Conservation (phyloP, 2,888 invertebrate species). For the Caenorhabditis sp. region DNA sequence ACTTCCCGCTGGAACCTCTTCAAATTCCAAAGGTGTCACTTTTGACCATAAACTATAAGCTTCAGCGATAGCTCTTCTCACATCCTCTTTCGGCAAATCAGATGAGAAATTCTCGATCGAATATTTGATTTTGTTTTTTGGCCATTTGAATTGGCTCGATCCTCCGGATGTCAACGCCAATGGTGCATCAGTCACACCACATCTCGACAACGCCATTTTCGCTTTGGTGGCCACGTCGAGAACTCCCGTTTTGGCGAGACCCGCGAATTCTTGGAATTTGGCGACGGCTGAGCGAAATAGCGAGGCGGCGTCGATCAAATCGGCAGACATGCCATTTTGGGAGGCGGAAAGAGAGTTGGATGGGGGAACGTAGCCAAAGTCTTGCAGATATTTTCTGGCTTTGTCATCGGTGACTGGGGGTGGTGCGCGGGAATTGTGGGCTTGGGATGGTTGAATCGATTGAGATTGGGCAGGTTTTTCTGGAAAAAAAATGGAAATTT, state of each 20-base stretch:
- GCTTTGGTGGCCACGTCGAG: slow-evolving; percentile 62
- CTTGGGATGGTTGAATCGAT: background rate
- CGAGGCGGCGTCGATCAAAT: slow-evolving; percentile 45
- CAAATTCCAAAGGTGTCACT: slow-evolving; percentile 60
- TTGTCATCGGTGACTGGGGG: slow-evolving; percentile 59
- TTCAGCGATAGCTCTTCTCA: slow-evolving; percentile 62
- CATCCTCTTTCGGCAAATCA: slow-evolving; percentile 61
- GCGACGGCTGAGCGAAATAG: slow-evolving; percentile 1
- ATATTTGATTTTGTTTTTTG: slow-evolving; percentile 64
- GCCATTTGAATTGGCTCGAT: slow-evolving; percentile 60
- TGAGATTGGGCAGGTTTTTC: background rate
- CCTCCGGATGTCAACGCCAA: slow-evolving; percentile 41
- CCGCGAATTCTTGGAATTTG: slow-evolving; percentile 66
- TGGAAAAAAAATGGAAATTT: no score
- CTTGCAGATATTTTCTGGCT: slow-evolving; percentile 65
- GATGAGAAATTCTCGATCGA: slow-evolving; percentile 65
- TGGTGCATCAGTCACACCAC: slow-evolving; percentile 66
- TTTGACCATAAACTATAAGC: slow-evolving; percentile 67
- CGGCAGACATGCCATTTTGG: slow-evolving; percentile 55
- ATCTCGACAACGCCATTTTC: slow-evolving; percentile 69
- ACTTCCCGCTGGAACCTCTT: slow-evolving; percentile 58
- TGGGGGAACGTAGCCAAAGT: slow-evolving; percentile 67
- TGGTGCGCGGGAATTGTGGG: slow-evolving; percentile 9
- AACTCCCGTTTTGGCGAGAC: slow-evolving; percentile 61
- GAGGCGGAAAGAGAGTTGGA: slow-evolving; percentile 36